Evolutionary conservation across 2,797 vertebrate genomes (phyloP), one percentile per base, ranked within the genome.

Genomic region (Propithecus perrieri): DNA sequence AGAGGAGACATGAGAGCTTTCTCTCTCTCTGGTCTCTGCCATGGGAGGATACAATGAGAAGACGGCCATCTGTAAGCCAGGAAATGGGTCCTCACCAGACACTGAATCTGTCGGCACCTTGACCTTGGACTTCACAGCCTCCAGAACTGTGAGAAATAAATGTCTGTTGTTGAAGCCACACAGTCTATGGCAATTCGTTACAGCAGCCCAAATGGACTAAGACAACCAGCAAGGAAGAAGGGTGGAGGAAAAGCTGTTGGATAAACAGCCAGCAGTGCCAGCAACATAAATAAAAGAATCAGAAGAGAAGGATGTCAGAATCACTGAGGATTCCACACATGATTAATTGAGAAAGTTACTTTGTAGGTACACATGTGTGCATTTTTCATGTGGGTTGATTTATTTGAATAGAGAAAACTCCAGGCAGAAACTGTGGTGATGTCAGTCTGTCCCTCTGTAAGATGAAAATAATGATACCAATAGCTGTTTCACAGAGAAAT

Each of bases 331-430:
- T 5, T 69, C 50, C 15, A 61, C 6, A 11, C 12, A 26, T 0
- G 5, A 71, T 80, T 48, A 4, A 20, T 0, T n/a, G 61, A 85
- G 63, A 75, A 90, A 80, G 12, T 20, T 76, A 67, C 69, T 85
- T 71, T 38, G 28, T 11, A 43, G n/a, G 11, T 12, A 7, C 5
- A 24, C 22, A n/a, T 48, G 69, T 0, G 0, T 46, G 46, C 15
- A 3, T 63, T 89, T 78, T 87, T 72, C 11, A 4, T 1, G 1
- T 30, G 17, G 63, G 46, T 33, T 85, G 35, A 33, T 20, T 85
- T 71, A 89, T 72, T 61, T 74, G n/a, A 85, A 18, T 22, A 85
- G 35, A 67, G 74, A 74, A 74, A 86, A 38, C 69, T 94, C 33
- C 7, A 79, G 38, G 48, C 17, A 87, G 57, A 63, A 89, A 46